These are phyloP conservation scores for Pristionchus mayeri DNA, from an alignment of 2,888 invertebrate genomes.

Conservation along the genomic window DNA sequence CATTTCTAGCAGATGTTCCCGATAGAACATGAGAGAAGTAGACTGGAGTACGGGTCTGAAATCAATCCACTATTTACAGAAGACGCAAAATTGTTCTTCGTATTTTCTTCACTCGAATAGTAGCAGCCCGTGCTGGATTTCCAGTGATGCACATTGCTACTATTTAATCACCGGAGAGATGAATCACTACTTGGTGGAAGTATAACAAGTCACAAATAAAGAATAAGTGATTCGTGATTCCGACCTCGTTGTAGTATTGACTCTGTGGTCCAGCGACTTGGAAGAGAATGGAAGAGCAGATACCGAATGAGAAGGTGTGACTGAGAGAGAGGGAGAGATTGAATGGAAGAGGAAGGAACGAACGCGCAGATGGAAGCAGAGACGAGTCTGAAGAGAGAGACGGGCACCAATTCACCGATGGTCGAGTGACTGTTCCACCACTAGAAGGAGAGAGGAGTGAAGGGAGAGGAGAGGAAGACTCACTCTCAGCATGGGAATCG, in stretches of 20 bases:
- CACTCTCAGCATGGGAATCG: slow-evolving; percentile 31
- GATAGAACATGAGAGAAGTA: slow-evolving; percentile 78
- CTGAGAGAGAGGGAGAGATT: neutral
- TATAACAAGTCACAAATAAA: too few relatives aligned
- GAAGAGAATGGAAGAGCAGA: slow-evolving; percentile 44
- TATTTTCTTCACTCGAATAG: too few relatives aligned
- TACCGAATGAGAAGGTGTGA: slow-evolving; percentile 38
- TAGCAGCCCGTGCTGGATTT: too few relatives aligned
- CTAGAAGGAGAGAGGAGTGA: neutral
- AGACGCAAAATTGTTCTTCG: too few relatives aligned
- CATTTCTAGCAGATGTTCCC: slow-evolving; percentile 78
- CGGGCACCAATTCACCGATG: slow-evolving; percentile 13
- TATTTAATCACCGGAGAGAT: too few relatives aligned
- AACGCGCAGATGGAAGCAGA: slow-evolving; percentile 41
- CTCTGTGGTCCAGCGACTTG: slow-evolving; percentile 41
- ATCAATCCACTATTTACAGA: too few relatives aligned
- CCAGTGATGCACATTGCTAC: too few relatives aligned
- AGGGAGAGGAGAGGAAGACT: neutral
- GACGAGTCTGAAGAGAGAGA: slow-evolving; percentile 12
- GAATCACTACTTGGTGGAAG: too few relatives aligned
- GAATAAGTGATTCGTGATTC: too few relatives aligned
- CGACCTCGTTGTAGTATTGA: slow-evolving; percentile 34
- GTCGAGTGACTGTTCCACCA: slow-evolving; percentile 36
- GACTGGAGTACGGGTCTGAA: slow-evolving; percentile 78
- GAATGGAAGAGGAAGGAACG: neutral